Evolutionary conservation across 2,113 vertebrate species (phyloP).

Genomic region (Saimiri boliviensis): DNA sequence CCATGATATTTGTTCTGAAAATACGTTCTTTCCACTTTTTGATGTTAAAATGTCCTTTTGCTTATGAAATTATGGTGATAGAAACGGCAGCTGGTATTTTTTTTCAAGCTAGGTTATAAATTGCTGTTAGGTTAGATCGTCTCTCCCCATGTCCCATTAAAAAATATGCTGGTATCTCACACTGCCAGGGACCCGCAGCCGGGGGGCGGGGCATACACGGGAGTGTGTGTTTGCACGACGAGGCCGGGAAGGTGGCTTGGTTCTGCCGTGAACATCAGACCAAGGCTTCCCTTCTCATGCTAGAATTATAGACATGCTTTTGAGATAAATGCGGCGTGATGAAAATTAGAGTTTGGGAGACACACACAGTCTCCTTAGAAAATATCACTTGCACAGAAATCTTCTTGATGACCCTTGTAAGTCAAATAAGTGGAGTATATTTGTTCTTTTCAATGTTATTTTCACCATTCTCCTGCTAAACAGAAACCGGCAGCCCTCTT

Average conservation of each 20-base stretch:
- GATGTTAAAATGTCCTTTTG: not conserved
- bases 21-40: not conserved
- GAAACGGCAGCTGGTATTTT: not conserved
- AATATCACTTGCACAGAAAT: not conserved
- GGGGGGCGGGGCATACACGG: fast-evolving
- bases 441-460: fast-evolving
- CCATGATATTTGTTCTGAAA: not conserved
- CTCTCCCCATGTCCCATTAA: not conserved
- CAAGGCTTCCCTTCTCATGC: not conserved
- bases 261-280: not conserved
- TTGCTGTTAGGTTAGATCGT: not conserved
- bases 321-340: not conserved
- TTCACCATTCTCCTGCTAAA: not conserved
- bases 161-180: not conserved
- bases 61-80: not conserved
- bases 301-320: fast-evolving
- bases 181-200: fast-evolving
- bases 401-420: not conserved
- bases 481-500: not conserved
- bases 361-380: fast-evolving
- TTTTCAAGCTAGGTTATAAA: not conserved
- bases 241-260: no score
- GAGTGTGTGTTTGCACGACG: not conserved
- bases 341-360: not conserved
- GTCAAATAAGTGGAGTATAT: not conserved